Conservation (phyloP, 1,140 invertebrate species). For the Batillaria attramentaria region DNA sequence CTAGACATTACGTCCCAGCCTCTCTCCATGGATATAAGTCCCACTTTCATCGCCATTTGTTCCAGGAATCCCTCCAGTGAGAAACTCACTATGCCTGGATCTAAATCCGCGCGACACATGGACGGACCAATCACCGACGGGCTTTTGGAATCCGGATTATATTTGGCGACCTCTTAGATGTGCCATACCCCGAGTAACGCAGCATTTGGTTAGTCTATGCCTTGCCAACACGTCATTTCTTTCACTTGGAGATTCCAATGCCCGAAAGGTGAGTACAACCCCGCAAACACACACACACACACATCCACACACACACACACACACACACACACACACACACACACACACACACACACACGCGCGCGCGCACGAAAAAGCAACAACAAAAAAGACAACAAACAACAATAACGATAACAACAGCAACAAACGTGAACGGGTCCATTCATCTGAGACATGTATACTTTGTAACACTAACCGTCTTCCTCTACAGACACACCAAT, state of each 20-base stretch:
- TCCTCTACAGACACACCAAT: too few species aligned
- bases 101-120: background rate
- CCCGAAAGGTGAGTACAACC: background rate
- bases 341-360: background rate
- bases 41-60: background rate
- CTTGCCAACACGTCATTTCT: background rate
- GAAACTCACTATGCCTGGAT: background rate
- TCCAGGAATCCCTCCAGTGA: background rate
- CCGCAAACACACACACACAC: background rate
- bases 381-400: background rate
- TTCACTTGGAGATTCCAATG: conserved; percentile 12
- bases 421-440: too few species aligned
- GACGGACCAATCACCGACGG: conserved; percentile 1
- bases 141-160: background rate
- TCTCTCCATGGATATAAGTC: background rate
- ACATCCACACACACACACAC: background rate
- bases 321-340: background rate
- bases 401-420: conserved; percentile 13
- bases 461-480: too few species aligned
- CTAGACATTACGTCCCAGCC: too few species aligned
- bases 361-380: background rate
- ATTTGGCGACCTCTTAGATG: background rate
- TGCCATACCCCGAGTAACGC: background rate
- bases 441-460: too few species aligned
- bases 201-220: background rate